Percentiles rank a stretch among this genome's conserved stretches.
Conservation (phyloP, 2,797 vertebrate genomes). For the Zalophus californianus region DNA sequence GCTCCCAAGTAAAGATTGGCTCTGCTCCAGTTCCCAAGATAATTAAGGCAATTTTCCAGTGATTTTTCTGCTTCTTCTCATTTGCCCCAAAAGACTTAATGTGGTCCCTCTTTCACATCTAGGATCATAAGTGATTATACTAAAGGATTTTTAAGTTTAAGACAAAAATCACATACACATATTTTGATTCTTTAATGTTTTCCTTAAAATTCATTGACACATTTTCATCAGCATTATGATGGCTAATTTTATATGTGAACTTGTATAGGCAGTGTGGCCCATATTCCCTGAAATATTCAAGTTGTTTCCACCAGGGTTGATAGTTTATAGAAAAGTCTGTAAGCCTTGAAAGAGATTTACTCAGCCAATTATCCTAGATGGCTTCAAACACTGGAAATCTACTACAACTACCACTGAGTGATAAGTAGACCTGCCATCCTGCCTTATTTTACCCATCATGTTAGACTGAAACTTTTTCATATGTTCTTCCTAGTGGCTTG, state of each 20-base stretch:
- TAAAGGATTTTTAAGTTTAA: background rate
- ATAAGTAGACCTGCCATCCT: background rate
- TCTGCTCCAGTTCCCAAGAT: background rate
- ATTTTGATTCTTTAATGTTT: background rate
- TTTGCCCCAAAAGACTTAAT: background rate
- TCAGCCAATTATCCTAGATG: background rate
- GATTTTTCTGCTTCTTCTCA: background rate
- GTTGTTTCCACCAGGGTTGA: background rate
- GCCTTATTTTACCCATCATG: background rate
- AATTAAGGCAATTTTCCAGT: background rate
- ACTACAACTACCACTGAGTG: background rate
- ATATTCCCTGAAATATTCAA: background rate
- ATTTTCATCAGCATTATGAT: background rate
- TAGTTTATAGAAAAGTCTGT: background rate
- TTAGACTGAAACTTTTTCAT: background rate
- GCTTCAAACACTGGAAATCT: background rate
- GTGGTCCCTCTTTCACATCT: background rate
- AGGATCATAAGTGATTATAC: background rate
- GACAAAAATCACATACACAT: background rate
- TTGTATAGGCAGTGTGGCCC: background rate
- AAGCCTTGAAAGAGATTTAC: background rate
- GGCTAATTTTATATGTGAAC: background rate
- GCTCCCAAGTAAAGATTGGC: accelerated
- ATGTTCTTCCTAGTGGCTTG: background rate
- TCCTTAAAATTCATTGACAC: background rate